Evolutionary conservation across 2,888 invertebrate species (phyloP), one percentile per base, ranked within the genome.

Genomic region (Augochlorella aurata): DNA sequence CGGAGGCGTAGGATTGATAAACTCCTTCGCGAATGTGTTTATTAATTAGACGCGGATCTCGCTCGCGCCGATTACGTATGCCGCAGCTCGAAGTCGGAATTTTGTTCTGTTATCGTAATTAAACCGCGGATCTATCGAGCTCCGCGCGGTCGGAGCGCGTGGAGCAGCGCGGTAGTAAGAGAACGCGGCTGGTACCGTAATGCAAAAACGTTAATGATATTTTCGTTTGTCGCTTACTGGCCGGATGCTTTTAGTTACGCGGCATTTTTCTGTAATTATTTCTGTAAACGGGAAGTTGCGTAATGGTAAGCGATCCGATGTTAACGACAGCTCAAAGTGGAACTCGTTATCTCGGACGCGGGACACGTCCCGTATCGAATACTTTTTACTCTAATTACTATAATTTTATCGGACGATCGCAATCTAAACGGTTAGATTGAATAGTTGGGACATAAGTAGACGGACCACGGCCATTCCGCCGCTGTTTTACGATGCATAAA

Each of bases 201-300:
- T 0, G 1, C 5, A 12, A 21, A 58, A 58, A 58, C 21, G 54
- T 21, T 58, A 58, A 58, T 14, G 54, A 58, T 58, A 58, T 58
- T 58, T 58, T 58, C 21, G 54, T 58, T 21, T 58, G 21, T 21
- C 21, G 38, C 69, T 66, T 63, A 54, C 67, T 47, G n/a, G 38
- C n/a, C n/a, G 65, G n/a, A 58, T 58, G 72, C 63, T 73, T 73
- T 73, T 63, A 63, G 54, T 58, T 58, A 21, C 54, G 54, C 5
- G 21, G 54, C 38, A 58, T 58, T 58, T 58, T 58, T 58, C 4
- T 58, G 54, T 21, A 58, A 58, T 58, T n/a, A 58, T 58, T 58
- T 58, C 21, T 58, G 54, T 58, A 58, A 58, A 58, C 54, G 54
- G 54, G 54, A 58, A 58, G 21, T 58, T 58, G 54, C 54, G 54